Evolutionary conservation across 2,888 invertebrate species (phyloP), one percentile per base, ranked within the genome.

Genomic region (Melitaea athalia): DNA sequence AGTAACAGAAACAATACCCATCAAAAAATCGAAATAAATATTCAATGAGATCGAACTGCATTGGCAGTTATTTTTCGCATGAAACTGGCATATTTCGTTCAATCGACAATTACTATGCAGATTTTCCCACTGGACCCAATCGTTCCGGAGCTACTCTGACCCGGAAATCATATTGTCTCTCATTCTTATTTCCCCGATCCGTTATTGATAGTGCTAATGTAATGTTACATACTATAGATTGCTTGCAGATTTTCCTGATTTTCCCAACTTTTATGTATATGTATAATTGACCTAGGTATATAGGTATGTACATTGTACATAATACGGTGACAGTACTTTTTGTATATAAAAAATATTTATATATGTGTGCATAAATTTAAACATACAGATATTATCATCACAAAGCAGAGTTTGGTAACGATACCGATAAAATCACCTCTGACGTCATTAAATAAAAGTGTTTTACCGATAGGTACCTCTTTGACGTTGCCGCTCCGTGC

Each of bases 31-130:
- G 14, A 57, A 33, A 69, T 59, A 68, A 68, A 68, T 67, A 70
- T 67, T 67, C 64, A 64, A 61, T 31, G 12, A 50, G 52, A 49
- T 15, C 49, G 53, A 24, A 57, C 42, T 42, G 57, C 63, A 66
- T 70, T 61, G 60, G 49, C 49, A 64, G 61, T 60, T 70, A 72
- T 61, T 70, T 72, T 68, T 65, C 59, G 50, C 47, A 70, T 68
- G 65, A 68, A 70, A 62, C 47, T 33, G 61, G 63, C 57, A 63
- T 70, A 43, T 61, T 69, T 52, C 59, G 57, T 59, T 72, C 71
- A 62, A 68, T 70, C 67, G 67, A 65, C 63, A 59, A 68, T 64
- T 66, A 63, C 57, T 70, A 68, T 68, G 68, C 68, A 72, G 70
- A 72, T 67, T 49, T 59, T 70, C 72, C 72, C 72, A 47, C 45